Conservation (phyloP, 2,113 vertebrate genomes). For the Actenoides lindsayi region DNA sequence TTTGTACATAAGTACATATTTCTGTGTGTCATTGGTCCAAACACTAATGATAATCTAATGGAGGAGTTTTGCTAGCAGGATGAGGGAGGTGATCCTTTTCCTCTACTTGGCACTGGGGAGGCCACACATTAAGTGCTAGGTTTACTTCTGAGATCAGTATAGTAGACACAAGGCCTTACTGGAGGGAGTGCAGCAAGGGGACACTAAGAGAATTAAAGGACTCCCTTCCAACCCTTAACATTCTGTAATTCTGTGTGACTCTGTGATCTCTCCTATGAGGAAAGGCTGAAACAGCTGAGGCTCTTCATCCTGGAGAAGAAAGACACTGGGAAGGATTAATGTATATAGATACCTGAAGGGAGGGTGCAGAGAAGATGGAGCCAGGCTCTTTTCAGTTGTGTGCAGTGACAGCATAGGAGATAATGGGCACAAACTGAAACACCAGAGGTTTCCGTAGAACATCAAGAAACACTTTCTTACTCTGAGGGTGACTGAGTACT, state of each 20-base stretch:
- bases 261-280: neutral
- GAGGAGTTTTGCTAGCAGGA: neutral
- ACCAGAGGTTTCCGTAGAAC: neutral
- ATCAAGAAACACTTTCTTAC: neutral
- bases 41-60: neutral
- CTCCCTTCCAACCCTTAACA: neutral
- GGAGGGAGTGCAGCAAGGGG: neutral
- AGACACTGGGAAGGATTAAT: neutral
- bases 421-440: neutral
- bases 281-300: neutral
- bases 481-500: neutral
- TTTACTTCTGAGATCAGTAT: neutral
- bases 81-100: neutral
- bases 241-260: no score
- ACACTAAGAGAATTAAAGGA: neutral
- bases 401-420: neutral
- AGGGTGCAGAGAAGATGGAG: neutral
- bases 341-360: neutral
- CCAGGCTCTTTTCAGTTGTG: neutral
- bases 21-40: accelerated
- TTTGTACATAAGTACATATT: neutral
- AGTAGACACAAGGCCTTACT: neutral
- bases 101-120: neutral
- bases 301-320: neutral
- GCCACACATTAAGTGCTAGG: neutral